Base-by-base conservation (phyloP, 2,797 vertebrate species). In the Acrocephalus scirpaceus region DNA sequence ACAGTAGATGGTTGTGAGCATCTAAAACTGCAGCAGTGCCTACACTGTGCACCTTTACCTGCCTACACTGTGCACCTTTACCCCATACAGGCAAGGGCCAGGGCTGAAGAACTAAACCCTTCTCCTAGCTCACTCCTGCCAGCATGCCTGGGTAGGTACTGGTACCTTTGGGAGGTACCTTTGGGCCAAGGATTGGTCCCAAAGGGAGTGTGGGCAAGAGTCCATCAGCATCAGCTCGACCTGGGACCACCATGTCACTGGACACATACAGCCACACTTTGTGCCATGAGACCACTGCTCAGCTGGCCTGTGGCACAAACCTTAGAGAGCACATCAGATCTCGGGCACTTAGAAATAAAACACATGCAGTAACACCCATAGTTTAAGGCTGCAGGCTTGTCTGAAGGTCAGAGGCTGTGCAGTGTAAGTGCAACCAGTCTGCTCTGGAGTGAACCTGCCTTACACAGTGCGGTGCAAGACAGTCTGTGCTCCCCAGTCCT, bases 191-290 rank as follows among this genome's bases (percentile, higher is more conserved):
- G 34, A 23, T 32, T 54, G 40, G 14, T 78, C 34, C 34, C 73
- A 78, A 45, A 85, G 50, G 21, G 20, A 72, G 4, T 1, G 22
- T 51, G 48, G 34, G 13, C 53, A 36, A 51, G 66, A 21, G 50
- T 40, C 22, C 36, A 7, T 7, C 51, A 74, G 32, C 72, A 19
- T 4, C 54, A 44, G 21, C 36, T 26, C 62, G 77, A 5, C 40
- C 15, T 0, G 0, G 14, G 18, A 16, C n/a, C 44, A 54, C 50
- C 47, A 2, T 8, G 5, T 13, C 1, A 0, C 9, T 85, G 66
- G 58, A 48, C 3, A 4, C 4, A 3, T 8, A 5, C 6, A 67
- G 62, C 5, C 70, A 72, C 47, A 13, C 29, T 54, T 61, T 17
- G 17, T 56, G 42, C 53, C 36, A 2, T 8, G 54, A 75, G 88